A percentile compares a stretch with the other conserved stretches of the same genome.
Evolutionary conservation across 2,888 invertebrate species (phyloP).

Genomic region (Acanthosoma haemorrhoidale): DNA sequence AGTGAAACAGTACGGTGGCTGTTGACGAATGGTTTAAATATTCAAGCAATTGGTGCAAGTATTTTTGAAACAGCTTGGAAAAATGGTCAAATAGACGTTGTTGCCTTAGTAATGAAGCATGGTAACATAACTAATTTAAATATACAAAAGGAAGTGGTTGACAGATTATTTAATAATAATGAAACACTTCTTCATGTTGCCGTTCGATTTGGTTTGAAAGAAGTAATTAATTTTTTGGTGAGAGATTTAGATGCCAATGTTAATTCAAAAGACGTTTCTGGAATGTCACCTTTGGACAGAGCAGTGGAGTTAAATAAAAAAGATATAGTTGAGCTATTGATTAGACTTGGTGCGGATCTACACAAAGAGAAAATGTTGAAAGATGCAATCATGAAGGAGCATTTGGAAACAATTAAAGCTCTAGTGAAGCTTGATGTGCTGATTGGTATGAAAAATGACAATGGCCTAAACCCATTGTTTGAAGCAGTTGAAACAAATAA

Average conservation of each 20-base stretch:
- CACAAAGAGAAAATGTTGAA: background rate
- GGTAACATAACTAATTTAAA: background rate
- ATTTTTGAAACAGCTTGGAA: background rate
- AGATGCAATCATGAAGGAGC: background rate
- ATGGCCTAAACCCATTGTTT: background rate
- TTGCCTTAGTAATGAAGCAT: background rate
- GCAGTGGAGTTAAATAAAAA: background rate
- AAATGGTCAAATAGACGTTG: background rate
- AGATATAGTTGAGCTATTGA: background rate
- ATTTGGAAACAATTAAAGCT: background rate
- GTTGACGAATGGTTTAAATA: background rate
- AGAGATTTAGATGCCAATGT: background rate
- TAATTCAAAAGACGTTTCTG: background rate
- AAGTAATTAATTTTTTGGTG: background rate
- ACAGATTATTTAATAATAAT: background rate
- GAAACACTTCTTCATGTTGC: conserved; percentile 14
- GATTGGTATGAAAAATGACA: background rate
- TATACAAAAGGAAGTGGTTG: background rate
- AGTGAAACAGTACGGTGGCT: background rate
- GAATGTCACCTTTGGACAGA: background rate
- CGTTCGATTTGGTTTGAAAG: background rate
- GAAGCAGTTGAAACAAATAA: background rate
- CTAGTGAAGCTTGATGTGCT: background rate
- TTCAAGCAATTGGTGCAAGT: background rate
- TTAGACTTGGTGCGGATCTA: background rate